Conservation (phyloP, 2,113 vertebrate species). For the Cacatua alba region DNA sequence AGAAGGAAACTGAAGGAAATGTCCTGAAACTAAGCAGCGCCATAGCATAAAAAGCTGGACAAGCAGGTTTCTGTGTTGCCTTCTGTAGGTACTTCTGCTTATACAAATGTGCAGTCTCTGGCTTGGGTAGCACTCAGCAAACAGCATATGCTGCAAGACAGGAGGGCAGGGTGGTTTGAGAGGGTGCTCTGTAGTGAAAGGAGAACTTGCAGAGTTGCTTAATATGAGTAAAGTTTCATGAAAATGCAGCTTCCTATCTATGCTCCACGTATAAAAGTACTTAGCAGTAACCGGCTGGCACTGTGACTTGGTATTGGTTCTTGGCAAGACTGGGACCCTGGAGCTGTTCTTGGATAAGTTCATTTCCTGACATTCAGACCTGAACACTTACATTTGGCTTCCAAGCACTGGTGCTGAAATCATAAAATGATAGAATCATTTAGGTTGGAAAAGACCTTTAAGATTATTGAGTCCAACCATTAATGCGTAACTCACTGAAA, state of each 20-base stretch:
- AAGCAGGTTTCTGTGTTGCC: background rate
- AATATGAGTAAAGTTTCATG: background rate
- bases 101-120: background rate
- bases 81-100: background rate
- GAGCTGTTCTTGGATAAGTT: background rate
- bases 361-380: background rate
- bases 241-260: background rate
- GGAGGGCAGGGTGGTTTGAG: background rate
- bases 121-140: background rate
- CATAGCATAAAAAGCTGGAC: background rate
- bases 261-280: background rate
- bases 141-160: background rate
- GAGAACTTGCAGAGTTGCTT: background rate
- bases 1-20: background rate
- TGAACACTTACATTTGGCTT: background rate
- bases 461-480: background rate
- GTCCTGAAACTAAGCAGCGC: background rate
- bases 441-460: background rate
- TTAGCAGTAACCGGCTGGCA: background rate
- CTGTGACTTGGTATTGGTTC: background rate
- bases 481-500: background rate
- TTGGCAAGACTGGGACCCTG: background rate
- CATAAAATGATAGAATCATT: background rate
- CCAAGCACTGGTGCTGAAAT: background rate
- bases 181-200: background rate